Conservation (phyloP, 2,888 invertebrate species). For the Dendrolimus pini region DNA sequence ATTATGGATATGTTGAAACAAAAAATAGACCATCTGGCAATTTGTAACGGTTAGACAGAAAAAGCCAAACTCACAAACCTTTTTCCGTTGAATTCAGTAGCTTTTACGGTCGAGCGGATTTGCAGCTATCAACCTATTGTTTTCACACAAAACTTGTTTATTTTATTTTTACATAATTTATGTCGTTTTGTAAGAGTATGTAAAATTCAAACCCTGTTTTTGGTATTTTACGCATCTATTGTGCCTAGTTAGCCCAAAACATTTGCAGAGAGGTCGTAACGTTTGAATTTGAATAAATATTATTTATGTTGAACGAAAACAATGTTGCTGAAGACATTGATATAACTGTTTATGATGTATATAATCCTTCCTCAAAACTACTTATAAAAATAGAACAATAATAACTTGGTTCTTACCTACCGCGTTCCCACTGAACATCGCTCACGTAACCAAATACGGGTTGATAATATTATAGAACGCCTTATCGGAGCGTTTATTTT, state of each 20-base stretch:
- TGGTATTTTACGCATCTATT: neutral
- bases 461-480: slow-evolving; percentile 68
- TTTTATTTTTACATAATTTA: slow-evolving; percentile 1
- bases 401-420: slow-evolving; percentile 45
- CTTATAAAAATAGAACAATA: too few relatives aligned
- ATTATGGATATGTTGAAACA: slow-evolving; percentile 52
- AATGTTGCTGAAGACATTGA: too few relatives aligned
- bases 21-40: slow-evolving; percentile 66
- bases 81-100: slow-evolving; percentile 66
- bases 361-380: too few relatives aligned
- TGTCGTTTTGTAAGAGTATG: neutral
- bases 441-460: slow-evolving; percentile 72
- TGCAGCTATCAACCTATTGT: slow-evolving; percentile 4
- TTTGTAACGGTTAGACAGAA: slow-evolving; percentile 59
- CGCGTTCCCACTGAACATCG: slow-evolving; percentile 64
- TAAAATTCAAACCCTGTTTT: neutral
- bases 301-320: too few relatives aligned
- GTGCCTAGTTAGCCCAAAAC: slow-evolving; percentile 15
- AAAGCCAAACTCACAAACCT: slow-evolving; percentile 38
- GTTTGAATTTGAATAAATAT: too few relatives aligned
- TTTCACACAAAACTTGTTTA: slow-evolving; percentile 1
- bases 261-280: slow-evolving; percentile 18
- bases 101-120: slow-evolving; percentile 47
- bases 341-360: too few relatives aligned
- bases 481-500: slow-evolving; percentile 74